Conservation (phyloP, 2,888 invertebrate species). For the Norana najaformis region DNA sequence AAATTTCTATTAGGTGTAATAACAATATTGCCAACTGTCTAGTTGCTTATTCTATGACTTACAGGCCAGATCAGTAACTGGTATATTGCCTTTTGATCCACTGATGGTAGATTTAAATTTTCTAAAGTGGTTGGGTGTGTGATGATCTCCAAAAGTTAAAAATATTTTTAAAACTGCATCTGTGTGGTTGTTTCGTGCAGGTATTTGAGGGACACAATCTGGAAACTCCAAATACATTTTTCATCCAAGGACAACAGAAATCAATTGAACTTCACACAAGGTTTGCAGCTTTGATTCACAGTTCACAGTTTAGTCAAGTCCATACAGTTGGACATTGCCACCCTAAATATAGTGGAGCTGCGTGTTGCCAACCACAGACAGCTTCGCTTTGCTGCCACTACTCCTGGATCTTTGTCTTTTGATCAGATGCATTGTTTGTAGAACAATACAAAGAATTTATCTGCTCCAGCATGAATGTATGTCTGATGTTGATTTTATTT, state of each 20-base stretch:
- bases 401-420: not conserved
- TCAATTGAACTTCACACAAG: constrained; percentile 69
- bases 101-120: not conserved
- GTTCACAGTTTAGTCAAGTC: not conserved
- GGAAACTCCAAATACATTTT: constrained; percentile 71
- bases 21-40: not conserved
- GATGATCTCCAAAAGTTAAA: not conserved
- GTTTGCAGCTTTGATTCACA: constrained; percentile 47
- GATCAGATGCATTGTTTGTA: not conserved
- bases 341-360: not conserved
- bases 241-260: constrained; percentile 68
- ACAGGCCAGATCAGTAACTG: too few species aligned
- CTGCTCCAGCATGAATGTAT: not conserved
- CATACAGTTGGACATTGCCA: not conserved
- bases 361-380: not conserved
- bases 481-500: not conserved
- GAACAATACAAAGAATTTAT: too few species aligned
- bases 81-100: not conserved
- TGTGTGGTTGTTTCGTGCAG: not conserved
- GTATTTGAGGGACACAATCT: constrained; percentile 70
- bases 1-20: not conserved
- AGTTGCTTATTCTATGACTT: not conserved
- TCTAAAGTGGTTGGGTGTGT: not conserved
- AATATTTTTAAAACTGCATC: not conserved
- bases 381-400: not conserved